Evolutionary conservation across 1,140 invertebrate species (phyloP), one percentile per base, ranked within the genome.

Genomic region (Cydia fagiglandana): DNA sequence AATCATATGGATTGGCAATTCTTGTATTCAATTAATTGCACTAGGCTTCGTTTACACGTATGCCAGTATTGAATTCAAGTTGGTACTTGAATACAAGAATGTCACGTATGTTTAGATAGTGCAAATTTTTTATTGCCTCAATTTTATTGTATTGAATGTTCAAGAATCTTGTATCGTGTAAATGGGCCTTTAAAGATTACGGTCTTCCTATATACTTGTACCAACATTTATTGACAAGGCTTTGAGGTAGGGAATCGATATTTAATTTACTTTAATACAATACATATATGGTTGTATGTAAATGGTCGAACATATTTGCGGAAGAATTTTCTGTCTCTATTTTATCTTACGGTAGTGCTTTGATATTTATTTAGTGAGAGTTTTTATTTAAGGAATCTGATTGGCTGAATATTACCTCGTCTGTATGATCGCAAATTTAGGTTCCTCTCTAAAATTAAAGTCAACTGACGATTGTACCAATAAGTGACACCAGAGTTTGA

Each of bases 151-250:
- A n/a, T n/a, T n/a, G n/a, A n/a, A n/a, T n/a, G n/a, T n/a, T n/a
- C n/a, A n/a, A n/a, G n/a, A n/a, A n/a, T n/a, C n/a, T n/a, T n/a
- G n/a, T n/a, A n/a, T n/a, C n/a, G n/a, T n/a, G n/a, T n/a, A n/a
- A n/a, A n/a, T n/a, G n/a, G n/a, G n/a, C n/a, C n/a, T n/a, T n/a
- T n/a, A 70, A 70, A 70, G 30, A 70, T 70, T 38, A 70, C 34
- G 66, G 66, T 70, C 66, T 70, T 70, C 66, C 66, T 70, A 38
- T 64, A 68, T 24, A 70, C 30, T 70, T 70, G 20, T 45, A 70
- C 34, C 28, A 70, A 70, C 66, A 70, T 70, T 70, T 70, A 70
- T 38, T 70, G 66, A 41, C 66, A 17, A 70, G 66, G 66, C 66
- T 38, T 70, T 15, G n/a, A 41, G 64, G 34, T 70, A 70, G 30